Evolutionary conservation across 1,140 invertebrate genomes (phyloP).

Genomic region (Chironomus striatipennis): DNA sequence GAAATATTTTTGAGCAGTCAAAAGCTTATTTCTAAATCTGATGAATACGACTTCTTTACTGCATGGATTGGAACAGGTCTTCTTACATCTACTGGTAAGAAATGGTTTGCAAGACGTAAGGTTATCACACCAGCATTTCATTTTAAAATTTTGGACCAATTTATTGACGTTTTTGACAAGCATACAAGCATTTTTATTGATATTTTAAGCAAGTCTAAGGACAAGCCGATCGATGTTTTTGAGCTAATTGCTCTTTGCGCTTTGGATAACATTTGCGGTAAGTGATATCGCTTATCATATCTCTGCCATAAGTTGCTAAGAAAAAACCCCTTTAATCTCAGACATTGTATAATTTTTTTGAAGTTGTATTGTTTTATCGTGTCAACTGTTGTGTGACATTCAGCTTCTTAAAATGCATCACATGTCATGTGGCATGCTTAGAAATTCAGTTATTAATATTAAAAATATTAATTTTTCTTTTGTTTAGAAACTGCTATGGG

Average conservation of each 20-base stretch:
- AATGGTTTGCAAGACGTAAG: slow-evolving; percentile 72
- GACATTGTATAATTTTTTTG: too few species aligned
- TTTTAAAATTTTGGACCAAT: slow-evolving; percentile 74
- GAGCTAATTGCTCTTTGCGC: slow-evolving; percentile 58
- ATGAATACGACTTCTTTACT: neutral
- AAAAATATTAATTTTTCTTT: too few species aligned
- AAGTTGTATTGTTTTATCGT: too few species aligned
- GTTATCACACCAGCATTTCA: slow-evolving; percentile 81
- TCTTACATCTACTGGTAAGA: slow-evolving; percentile 38
- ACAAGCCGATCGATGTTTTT: slow-evolving; percentile 34
- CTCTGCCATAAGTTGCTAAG: too few species aligned
- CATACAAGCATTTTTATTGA: slow-evolving; percentile 51
- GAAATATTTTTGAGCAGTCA: neutral
- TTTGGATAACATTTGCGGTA: slow-evolving; percentile 68
- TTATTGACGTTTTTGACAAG: slow-evolving; percentile 59
- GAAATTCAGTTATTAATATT: too few species aligned
- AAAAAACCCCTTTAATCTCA: too few species aligned
- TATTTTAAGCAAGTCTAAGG: slow-evolving; percentile 43
- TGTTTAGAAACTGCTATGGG: slow-evolving; percentile 80
- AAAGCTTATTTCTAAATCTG: neutral
- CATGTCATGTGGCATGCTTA: too few species aligned
- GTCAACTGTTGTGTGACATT: too few species aligned
- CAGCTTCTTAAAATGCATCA: too few species aligned
- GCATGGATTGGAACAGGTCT: neutral
- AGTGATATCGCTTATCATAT: slow-evolving; percentile 27